phyloP scores from a whole-genome alignment of 2,888 invertebrate species.

The Calliphora vomitoria region DNA sequence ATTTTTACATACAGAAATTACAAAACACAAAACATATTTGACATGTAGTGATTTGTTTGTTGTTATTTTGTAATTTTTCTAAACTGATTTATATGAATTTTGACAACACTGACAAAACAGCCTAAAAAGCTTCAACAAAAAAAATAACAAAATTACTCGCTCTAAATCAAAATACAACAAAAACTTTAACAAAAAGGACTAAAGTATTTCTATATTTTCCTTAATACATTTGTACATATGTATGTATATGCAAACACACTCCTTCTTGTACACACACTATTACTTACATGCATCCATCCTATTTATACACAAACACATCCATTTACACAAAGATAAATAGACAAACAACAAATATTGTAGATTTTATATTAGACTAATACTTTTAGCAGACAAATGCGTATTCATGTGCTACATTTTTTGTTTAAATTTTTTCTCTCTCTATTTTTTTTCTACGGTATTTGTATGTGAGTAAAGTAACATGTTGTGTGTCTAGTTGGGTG shows the following conservation, averaged over 20 bases:
- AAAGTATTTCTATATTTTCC: slow-evolving; percentile 2
- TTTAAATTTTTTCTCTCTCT: neutral
- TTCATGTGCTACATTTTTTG: slow-evolving; percentile 24
- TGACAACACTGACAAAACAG: slow-evolving; percentile 27
- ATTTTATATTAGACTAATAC: slow-evolving; percentile 47
- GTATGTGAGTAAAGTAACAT: neutral
- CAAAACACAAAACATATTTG: neutral
- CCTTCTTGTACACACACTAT: neutral
- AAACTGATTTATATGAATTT: slow-evolving; percentile 50
- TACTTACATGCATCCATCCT: neutral
- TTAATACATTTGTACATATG: no score
- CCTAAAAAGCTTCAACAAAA: neutral
- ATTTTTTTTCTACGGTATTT: neutral
- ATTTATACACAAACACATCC: neutral
- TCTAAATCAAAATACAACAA: neutral
- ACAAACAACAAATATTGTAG: slow-evolving; percentile 34
- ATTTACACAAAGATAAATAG: slow-evolving; percentile 22
- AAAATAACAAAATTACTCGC: neutral
- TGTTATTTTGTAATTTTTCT: slow-evolving; percentile 22
- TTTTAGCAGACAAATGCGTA: slow-evolving; percentile 52
- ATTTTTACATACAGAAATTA: neutral
- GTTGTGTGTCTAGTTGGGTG: no score
- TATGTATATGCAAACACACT: neutral
- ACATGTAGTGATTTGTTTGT: slow-evolving; percentile 24
- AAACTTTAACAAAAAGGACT: neutral